Conservation (phyloP, 2,113 vertebrate genomes). For the Alexandromys fortis region DNA sequence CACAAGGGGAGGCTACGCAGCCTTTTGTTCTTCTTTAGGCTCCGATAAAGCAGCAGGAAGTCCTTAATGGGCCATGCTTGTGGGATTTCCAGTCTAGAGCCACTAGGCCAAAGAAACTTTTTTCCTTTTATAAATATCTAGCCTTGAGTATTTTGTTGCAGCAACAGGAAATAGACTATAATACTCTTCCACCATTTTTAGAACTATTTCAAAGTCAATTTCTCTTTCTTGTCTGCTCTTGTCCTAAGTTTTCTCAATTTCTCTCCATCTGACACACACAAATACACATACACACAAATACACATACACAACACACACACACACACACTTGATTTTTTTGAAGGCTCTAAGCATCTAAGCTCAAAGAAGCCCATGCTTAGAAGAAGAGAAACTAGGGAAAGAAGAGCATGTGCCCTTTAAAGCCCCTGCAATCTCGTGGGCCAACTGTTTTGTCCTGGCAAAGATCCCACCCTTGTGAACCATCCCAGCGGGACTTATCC, state of each 20-base stretch:
- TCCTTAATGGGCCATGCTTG: no score
- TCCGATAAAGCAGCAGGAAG: not conserved
- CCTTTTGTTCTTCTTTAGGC: not conserved
- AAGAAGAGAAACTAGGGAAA: not conserved
- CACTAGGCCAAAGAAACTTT: not conserved
- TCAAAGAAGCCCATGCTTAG: not conserved
- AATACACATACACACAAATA: not conserved
- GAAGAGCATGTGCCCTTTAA: not conserved
- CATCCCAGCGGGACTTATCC: not conserved
- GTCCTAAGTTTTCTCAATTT: not conserved
- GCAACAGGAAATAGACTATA: not conserved
- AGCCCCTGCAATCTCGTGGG: not conserved
- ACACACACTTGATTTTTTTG: not conserved
- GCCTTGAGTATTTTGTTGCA: not conserved
- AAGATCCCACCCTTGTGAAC: conserved; percentile 42
- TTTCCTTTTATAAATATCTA: not conserved
- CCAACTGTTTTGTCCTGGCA: conserved; percentile 6
- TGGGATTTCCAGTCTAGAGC: not conserved
- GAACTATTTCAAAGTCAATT: not conserved
- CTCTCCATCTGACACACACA: not conserved
- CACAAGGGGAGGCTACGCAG: not conserved
- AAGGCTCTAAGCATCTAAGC: not conserved
- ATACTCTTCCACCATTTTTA: not conserved
- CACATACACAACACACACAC: not conserved
- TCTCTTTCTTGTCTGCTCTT: not conserved